These are phyloP conservation scores for Aphis gossypii DNA, from an alignment of 1,140 invertebrate species.

Conservation along the genomic window DNA sequence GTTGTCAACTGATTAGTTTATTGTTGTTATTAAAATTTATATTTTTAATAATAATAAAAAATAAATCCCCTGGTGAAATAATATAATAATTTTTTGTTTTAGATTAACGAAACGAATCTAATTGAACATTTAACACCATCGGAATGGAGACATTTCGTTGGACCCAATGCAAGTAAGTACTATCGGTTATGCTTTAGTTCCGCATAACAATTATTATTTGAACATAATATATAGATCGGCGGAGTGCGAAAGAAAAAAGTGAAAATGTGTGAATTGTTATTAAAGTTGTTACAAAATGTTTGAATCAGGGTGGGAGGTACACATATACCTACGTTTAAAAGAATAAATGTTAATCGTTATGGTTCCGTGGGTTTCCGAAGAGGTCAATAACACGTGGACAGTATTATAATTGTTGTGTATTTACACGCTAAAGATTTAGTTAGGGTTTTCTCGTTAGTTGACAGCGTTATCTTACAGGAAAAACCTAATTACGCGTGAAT, in stretches of 20 bases:
- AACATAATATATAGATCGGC: background rate
- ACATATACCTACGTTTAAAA: background rate
- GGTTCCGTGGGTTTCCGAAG: slow-evolving; percentile 51
- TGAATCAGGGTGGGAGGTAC: background rate
- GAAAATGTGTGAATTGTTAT: slow-evolving; percentile 40
- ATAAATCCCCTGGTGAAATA: background rate
- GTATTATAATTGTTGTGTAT: background rate
- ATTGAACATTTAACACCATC: slow-evolving; percentile 50
- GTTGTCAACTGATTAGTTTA: background rate
- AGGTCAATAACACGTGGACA: slow-evolving; percentile 48
- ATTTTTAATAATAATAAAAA: background rate
- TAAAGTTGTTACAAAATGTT: slow-evolving; percentile 48
- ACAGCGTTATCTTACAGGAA: slow-evolving; percentile 34
- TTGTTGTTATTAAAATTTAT: background rate
- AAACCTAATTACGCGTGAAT: slow-evolving; percentile 21
- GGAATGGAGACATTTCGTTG: slow-evolving; percentile 54
- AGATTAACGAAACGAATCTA: slow-evolving; percentile 55
- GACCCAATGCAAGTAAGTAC: slow-evolving; percentile 23
- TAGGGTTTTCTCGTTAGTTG: slow-evolving; percentile 16
- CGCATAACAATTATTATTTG: background rate
- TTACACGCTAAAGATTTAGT: slow-evolving; percentile 36
- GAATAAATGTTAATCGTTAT: slow-evolving; percentile 45
- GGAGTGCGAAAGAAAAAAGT: slow-evolving; percentile 34
- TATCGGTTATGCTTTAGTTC: slow-evolving; percentile 37
- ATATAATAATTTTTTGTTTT: background rate